Conservation (phyloP, 2,797 vertebrate species). For the Tenualosa thibaudeaui region DNA sequence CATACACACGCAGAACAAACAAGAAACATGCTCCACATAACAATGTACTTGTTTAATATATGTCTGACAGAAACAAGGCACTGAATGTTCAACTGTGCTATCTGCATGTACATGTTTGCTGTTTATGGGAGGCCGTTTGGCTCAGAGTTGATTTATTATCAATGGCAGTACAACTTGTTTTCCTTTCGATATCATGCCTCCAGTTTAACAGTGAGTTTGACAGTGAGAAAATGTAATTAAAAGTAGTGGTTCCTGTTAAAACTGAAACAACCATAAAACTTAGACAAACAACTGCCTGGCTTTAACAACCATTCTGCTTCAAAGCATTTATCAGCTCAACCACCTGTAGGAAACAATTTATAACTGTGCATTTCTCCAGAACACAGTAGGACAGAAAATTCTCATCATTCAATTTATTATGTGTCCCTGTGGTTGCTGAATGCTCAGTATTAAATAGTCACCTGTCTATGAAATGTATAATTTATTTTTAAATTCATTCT, state of each 20-base stretch:
- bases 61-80: neutral
- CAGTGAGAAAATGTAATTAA: neutral
- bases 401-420: neutral
- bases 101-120: neutral
- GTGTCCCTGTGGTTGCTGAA: neutral
- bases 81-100: no score
- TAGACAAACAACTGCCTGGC: neutral
- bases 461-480: no score
- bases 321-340: neutral
- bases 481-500: no score
- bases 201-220: neutral
- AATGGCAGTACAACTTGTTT: neutral
- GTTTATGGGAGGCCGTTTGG: neutral
- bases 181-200: neutral
- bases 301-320: neutral
- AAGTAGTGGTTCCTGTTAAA: neutral
- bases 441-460: neutral
- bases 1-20: neutral
- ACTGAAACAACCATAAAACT: neutral
- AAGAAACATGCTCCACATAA: slow-evolving; percentile 2
- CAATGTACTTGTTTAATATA: neutral
- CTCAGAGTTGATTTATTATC: neutral
- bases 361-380: neutral
- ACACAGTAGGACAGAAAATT: neutral
- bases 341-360: neutral